Base-by-base conservation (phyloP, 2,888 invertebrate species). In the Callimorpha dominula region DNA sequence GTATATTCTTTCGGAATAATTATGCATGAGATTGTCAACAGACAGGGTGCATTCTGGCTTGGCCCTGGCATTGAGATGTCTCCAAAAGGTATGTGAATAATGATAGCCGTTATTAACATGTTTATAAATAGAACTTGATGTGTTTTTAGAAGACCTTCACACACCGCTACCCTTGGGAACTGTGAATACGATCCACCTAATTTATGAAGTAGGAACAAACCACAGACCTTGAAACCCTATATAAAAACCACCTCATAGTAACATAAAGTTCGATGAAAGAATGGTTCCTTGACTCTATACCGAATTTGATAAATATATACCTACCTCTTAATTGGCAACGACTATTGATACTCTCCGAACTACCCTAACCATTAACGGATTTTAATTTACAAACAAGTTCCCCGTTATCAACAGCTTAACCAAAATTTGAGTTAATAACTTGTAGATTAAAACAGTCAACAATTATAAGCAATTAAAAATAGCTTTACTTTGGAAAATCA, bases 1-100 rank as follows among this genome's bases (percentile, higher is more conserved):
- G 97, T 99, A n/a, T 99, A 99, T 92, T 98, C 99, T 63, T 99
- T 99, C 89, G 99, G 97, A 17, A 98, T 99, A 86, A 98, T 99
- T 86, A 97, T 99, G 88, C 99, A 99, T 89, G 99, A 99, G 94
- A 99, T 99, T 85, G 97, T 98, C 74, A 97, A 97, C 81, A 96
- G 99, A 70, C 97, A 98, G 92, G 99, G 99, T 46, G 98, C 97
- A 0, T 99, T 99, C 90, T 98, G 97, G 96, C 95, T 98, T 69
- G 97, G 97, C 77, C 96, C 96, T 54, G 95, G 96, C 60, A 88
- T 93, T 72, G 96, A 96, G 73, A 95, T 97, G 87, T 93, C 97
- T 14, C 97, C 98, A 15, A 97, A 97, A 96, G 97, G 98, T 98
- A 92, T 76, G 81, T 72, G 1, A 46, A 31, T 31, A 46, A 31